These are phyloP conservation scores for Mesitornis unicolor DNA, from an alignment of 2,113 vertebrate species.

Conservation along the genomic window DNA sequence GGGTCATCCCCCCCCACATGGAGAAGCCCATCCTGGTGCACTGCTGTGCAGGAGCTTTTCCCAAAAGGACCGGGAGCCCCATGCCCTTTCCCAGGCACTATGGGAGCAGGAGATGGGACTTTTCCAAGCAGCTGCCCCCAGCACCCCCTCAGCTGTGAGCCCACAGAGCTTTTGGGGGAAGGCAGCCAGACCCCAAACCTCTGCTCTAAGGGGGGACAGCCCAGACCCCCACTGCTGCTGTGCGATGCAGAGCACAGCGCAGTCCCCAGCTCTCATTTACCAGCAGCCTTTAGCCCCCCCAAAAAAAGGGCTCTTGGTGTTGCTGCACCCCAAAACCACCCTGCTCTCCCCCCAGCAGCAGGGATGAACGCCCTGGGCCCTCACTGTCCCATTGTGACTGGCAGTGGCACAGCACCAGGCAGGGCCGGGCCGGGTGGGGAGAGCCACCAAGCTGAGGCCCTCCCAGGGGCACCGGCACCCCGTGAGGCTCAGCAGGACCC, in stretches of 20 bases:
- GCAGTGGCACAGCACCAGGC: neutral
- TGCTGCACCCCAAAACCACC: rapidly evolving
- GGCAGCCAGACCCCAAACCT: rapidly evolving
- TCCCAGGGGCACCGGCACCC: rapidly evolving
- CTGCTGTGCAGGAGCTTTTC: neutral
- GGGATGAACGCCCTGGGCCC: rapidly evolving
- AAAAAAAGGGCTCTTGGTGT: neutral
- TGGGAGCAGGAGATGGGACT: neutral
- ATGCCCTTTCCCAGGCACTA: neutral
- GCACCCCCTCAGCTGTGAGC: too few relatives aligned
- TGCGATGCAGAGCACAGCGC: rapidly evolving
- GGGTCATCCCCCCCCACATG: rapidly evolving
- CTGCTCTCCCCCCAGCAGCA: neutral
- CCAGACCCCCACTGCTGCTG: rapidly evolving
- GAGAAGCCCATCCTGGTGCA: too few relatives aligned
- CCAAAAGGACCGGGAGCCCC: rapidly evolving
- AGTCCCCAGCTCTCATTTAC: rapidly evolving
- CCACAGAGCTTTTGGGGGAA: rapidly evolving
- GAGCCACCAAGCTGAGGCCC: neutral
- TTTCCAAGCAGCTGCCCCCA: neutral
- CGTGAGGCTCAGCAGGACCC: neutral
- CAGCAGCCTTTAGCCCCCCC: neutral
- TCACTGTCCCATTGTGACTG: rapidly evolving
- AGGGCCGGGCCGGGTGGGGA: neutral
- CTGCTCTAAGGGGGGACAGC: neutral